Base-by-base conservation (phyloP, 2,888 invertebrate species). In the Nyleta sp. region DNA sequence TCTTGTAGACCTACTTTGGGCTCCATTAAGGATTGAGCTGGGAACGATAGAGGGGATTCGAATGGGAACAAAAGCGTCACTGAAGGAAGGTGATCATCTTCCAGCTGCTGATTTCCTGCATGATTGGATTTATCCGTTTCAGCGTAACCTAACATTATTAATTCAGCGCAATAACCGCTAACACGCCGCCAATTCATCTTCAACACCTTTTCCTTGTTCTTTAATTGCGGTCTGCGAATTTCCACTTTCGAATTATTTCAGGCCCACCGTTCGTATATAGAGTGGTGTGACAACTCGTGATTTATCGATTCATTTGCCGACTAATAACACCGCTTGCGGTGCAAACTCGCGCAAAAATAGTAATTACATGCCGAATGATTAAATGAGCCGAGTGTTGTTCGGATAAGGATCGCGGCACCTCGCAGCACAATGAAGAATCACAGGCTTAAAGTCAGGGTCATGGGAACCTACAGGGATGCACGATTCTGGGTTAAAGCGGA, bases 1-100 rank as follows among this genome's bases (percentile, higher is more conserved):
- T 78, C 81, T 82, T 75, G 77, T 68, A 87, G 88, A 87, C 88
- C 88, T 88, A 88, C 88, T 88, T 88, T 75, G 80, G 67, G 67
- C 73, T 77, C 84, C 85, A 86, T 87, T 86, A 87, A 86, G 85
- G 83, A 86, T 62, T 60, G 52, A 60, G 22, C 33, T 40, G 68
- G 35, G n/a, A 55, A 40, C 10, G 68, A 76, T 65, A 59, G 73
- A 60, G 65, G 73, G 76, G 68, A 52, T 53, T 53, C 64, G 74
- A 77, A 74, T 70, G 70, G 73, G 73, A 71, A 73, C 64, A 78
- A 55, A 78, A 70, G 65, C 71, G 65, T 67, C 72, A 40, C 62
- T 17, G 53, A 57, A 75, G 62, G 71, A 62, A 72, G 72, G 28
- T 52, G 68, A 78, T 78, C 73, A 68, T 72, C 67, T 62, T 72